Percentiles rank a stretch among this genome's conserved stretches.
phyloP scores from a whole-genome alignment of 2,113 vertebrate genomes.

The Chascanopsetta lugubris region DNA sequence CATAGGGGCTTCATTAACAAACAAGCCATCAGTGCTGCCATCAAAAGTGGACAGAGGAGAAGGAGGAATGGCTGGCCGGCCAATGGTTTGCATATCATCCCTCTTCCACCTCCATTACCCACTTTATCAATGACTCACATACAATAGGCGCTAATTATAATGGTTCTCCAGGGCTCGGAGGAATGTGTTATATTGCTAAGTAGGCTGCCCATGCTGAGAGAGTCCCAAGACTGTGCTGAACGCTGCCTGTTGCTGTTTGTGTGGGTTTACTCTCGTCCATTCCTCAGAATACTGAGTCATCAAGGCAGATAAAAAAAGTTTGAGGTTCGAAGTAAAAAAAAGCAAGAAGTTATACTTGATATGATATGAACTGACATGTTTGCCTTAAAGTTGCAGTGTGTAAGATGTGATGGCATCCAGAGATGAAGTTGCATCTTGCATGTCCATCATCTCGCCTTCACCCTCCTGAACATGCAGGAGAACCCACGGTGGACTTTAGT shows the following conservation, averaged over 20 bases:
- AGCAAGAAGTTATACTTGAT: too few relatives aligned
- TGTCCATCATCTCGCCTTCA: too few relatives aligned
- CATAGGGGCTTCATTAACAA: slow-evolving; percentile 47
- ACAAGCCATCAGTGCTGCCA: slow-evolving; percentile 34
- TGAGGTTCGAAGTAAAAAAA: too few relatives aligned
- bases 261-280: slow-evolving; percentile 38
- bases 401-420: too few relatives aligned
- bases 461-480: too few relatives aligned
- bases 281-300: too few relatives aligned
- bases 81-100: slow-evolving; percentile 17
- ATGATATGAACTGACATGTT: too few relatives aligned
- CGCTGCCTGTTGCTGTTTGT: slow-evolving; percentile 19
- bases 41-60: slow-evolving; percentile 10
- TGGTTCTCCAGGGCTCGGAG: slow-evolving; percentile 29
- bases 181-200: slow-evolving; percentile 33
- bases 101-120: slow-evolving; percentile 45
- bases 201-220: slow-evolving; percentile 41
- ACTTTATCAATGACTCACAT: slow-evolving; percentile 47
- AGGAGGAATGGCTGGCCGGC: slow-evolving; percentile 17
- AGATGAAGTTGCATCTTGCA: too few relatives aligned
- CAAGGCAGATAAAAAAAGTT: too few relatives aligned
- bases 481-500: too few relatives aligned
- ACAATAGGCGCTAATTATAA: slow-evolving; percentile 61
- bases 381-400: too few relatives aligned
- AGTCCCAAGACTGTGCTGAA: slow-evolving; percentile 26